phyloP scores from a whole-genome alignment of 2,797 vertebrate species.

The Sternarchorhynchus goeldii region DNA sequence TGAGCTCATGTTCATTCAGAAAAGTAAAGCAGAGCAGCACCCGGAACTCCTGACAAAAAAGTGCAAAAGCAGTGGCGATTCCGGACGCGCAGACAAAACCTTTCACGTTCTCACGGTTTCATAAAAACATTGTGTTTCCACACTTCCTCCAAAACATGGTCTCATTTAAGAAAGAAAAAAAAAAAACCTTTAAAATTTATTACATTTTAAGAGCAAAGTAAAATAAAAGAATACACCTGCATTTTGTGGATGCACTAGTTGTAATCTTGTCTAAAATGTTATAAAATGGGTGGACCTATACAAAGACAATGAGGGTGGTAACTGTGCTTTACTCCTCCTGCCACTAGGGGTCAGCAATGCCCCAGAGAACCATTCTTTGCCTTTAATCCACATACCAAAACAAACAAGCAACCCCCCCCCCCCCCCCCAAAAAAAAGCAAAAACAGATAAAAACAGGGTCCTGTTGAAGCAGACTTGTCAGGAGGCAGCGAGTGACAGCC shows the following conservation, averaged over 20 bases:
- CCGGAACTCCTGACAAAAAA: constrained; percentile 3
- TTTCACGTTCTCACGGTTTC: constrained; percentile 28
- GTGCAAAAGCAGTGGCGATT: constrained; percentile 2
- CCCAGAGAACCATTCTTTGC: constrained; percentile 33
- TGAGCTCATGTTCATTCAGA: no score
- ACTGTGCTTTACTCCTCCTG: constrained; percentile 43
- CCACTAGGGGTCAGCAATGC: constrained; percentile 48
- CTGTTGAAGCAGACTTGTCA: constrained; percentile 2
- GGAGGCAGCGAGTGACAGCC: background rate
- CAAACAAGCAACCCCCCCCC: background rate
- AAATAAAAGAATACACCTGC: constrained; percentile 35
- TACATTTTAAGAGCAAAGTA: constrained; percentile 45
- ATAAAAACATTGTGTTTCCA: constrained; percentile 42
- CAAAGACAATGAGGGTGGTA: constrained; percentile 3
- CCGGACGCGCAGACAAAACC: constrained; percentile 23
- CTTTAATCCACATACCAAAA: constrained; percentile 19
- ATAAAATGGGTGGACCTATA: constrained; percentile 33
- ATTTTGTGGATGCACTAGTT: constrained; percentile 6
- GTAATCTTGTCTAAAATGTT: constrained; percentile 42
- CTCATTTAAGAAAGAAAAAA: constrained; percentile 23
- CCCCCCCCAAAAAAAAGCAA: constrained; percentile 1
- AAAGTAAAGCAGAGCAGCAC: background rate
- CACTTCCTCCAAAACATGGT: constrained; percentile 29
- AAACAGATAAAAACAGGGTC: constrained; percentile 10
- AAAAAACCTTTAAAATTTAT: constrained; percentile 40